Percentiles rank a stretch among this genome's conserved stretches.
Conservation (phyloP, 2,888 invertebrate species). For the Drosophila buzzatii region DNA sequence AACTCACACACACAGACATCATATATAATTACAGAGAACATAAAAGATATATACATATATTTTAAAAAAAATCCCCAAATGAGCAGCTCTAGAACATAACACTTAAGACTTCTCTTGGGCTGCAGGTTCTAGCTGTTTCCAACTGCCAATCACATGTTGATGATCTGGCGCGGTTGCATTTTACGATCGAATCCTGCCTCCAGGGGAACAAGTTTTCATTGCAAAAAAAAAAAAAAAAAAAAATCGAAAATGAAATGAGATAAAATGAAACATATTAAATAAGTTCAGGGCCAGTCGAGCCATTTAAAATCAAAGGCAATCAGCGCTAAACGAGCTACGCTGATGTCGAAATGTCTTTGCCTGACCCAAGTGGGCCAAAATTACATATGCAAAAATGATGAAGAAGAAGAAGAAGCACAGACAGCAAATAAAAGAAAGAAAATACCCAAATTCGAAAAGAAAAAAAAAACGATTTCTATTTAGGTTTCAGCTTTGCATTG, state of each 20-base stretch:
- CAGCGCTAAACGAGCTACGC: constrained; percentile 28
- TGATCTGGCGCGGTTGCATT: constrained; percentile 37
- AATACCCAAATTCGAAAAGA: constrained; percentile 50
- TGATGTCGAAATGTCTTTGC: constrained; percentile 57
- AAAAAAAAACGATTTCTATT: constrained; percentile 76
- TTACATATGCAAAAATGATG: constrained; percentile 64
- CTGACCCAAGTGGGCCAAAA: constrained; percentile 60
- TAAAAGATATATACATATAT: too few species aligned
- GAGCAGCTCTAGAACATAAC: constrained; percentile 28
- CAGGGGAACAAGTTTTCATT: constrained; percentile 60
- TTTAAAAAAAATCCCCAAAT: constrained; percentile 21
- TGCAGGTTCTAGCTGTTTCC: constrained; percentile 22
- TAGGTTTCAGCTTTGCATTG: constrained; percentile 69
- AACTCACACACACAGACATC: background rate
- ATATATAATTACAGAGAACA: constrained; percentile 43
- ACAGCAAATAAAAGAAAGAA: constrained; percentile 10
- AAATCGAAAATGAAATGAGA: background rate
- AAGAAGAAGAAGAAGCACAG: background rate
- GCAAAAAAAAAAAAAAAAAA: constrained; percentile 30
- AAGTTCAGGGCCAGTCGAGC: constrained; percentile 73
- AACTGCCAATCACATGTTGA: constrained; percentile 27
- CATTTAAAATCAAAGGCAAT: constrained; percentile 47
- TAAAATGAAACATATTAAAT: constrained; percentile 21
- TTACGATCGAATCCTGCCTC: constrained; percentile 19
- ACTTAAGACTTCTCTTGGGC: constrained; percentile 14